Evolutionary conservation across 2,888 invertebrate genomes (phyloP).

Genomic region (Euphydryas editha): DNA sequence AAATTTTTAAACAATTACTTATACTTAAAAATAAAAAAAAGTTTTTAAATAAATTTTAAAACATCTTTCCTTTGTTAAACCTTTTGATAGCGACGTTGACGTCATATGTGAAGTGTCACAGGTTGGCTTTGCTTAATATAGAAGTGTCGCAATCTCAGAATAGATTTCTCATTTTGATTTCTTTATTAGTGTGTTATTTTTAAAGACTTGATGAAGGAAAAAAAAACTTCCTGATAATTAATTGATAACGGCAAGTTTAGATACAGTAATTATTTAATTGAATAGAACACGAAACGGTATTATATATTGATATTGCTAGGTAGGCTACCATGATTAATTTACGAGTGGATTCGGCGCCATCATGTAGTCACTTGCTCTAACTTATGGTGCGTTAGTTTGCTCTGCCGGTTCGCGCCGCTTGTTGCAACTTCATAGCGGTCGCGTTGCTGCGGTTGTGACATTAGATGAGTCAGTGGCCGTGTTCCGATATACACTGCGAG

Average conservation of each 20-base stretch:
- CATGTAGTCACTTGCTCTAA: not conserved
- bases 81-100: constrained; percentile 8
- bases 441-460: constrained; percentile 9
- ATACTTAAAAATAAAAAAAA: not conserved
- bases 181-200: not conserved
- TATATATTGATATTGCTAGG: not conserved
- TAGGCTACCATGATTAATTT: not conserved
- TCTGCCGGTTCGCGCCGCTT: constrained; percentile 4
- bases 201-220: too few relatives aligned
- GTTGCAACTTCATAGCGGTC: constrained; percentile 13
- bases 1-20: too few relatives aligned
- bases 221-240: not conserved
- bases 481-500: too few relatives aligned
- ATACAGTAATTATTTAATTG: too few relatives aligned
- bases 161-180: not conserved
- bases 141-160: constrained; percentile 12
- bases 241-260: not conserved
- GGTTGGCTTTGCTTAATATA: constrained; percentile 4
- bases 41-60: not conserved
- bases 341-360: not conserved
- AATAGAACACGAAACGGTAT: too few relatives aligned
- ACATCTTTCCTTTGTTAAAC: not conserved
- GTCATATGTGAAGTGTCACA: constrained; percentile 9
- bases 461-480: not conserved
- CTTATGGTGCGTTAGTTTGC: constrained; percentile 10